Conservation (phyloP, 2,797 vertebrate species). For the Catamblyrhynchus diadema region DNA sequence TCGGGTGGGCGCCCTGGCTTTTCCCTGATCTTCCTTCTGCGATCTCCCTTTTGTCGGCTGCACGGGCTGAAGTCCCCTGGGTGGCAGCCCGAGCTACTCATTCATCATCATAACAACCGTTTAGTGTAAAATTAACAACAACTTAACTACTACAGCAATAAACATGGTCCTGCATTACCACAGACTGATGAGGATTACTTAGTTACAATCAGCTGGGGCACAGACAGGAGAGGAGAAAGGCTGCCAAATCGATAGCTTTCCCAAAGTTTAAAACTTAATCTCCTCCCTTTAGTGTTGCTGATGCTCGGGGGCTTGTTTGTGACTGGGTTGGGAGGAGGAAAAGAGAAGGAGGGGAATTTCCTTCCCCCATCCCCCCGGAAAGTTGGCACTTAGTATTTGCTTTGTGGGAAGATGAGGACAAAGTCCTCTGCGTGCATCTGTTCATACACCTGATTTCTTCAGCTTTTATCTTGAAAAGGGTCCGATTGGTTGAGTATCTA, state of each 20-base stretch:
- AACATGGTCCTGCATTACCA: conserved; percentile 73
- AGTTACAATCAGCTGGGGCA: conserved; percentile 56
- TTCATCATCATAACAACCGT: conserved; percentile 80
- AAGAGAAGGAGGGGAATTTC: neutral
- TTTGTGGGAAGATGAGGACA: conserved; percentile 48
- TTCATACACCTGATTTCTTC: conserved; percentile 1
- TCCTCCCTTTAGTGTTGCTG: neutral
- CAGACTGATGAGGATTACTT: conserved; percentile 73
- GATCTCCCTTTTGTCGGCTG: conserved; percentile 15
- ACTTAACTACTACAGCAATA: conserved; percentile 77
- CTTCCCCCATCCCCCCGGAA: neutral
- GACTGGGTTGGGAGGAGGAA: neutral
- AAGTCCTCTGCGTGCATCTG: conserved; percentile 29
- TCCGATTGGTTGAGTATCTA: neutral
- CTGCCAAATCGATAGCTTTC: conserved; percentile 8
- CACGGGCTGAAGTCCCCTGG: conserved; percentile 65
- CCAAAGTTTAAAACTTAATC: conserved; percentile 12
- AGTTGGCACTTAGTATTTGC: conserved; percentile 18
- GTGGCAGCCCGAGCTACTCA: conserved; percentile 65
- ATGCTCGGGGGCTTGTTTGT: neutral
- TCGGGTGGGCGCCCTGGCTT: neutral
- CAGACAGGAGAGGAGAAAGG: neutral
- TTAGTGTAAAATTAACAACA: conserved; percentile 84
- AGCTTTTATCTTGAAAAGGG: neutral
- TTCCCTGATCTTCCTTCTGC: neutral